Conservation (phyloP, 1,140 invertebrate genomes). For the Ceratoteleas bidentatus region DNA sequence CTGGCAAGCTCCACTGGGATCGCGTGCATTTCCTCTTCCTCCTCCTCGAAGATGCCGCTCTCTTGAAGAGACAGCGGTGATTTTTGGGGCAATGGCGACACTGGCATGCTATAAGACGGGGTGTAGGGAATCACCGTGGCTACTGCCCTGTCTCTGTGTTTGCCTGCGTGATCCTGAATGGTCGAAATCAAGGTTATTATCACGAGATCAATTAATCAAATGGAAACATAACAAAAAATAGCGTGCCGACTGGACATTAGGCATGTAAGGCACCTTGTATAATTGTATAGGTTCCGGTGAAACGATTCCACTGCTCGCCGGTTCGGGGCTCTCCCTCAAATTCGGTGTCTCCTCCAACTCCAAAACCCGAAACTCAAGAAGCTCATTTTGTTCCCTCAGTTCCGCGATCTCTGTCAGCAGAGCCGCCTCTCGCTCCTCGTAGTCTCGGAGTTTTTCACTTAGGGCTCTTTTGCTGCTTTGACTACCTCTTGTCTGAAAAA, state of each 20-base stretch:
- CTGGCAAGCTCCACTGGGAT: constrained; percentile 69
- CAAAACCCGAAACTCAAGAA: constrained; percentile 81
- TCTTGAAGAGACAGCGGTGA: constrained; percentile 79
- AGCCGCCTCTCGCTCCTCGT: constrained; percentile 78
- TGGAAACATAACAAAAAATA: background rate
- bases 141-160: constrained; percentile 73
- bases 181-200: background rate
- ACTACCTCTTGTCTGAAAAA: constrained; percentile 70
- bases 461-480: constrained; percentile 69
- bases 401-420: constrained; percentile 80
- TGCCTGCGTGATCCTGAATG: constrained; percentile 68
- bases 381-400: constrained; percentile 80
- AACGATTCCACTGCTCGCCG: constrained; percentile 74
- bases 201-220: background rate
- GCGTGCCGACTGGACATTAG: background rate
- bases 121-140: constrained; percentile 77
- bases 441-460: constrained; percentile 72
- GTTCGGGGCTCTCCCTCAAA: constrained; percentile 70
- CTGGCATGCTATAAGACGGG: constrained; percentile 59
- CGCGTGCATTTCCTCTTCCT: constrained; percentile 65
- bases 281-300: constrained; percentile 74
- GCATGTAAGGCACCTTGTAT: constrained; percentile 66
- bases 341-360: constrained; percentile 78
- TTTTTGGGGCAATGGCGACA: constrained; percentile 70
- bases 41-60: constrained; percentile 81